phyloP scores from a whole-genome alignment of 2,888 invertebrate species.

The Diarsia brunnea region DNA sequence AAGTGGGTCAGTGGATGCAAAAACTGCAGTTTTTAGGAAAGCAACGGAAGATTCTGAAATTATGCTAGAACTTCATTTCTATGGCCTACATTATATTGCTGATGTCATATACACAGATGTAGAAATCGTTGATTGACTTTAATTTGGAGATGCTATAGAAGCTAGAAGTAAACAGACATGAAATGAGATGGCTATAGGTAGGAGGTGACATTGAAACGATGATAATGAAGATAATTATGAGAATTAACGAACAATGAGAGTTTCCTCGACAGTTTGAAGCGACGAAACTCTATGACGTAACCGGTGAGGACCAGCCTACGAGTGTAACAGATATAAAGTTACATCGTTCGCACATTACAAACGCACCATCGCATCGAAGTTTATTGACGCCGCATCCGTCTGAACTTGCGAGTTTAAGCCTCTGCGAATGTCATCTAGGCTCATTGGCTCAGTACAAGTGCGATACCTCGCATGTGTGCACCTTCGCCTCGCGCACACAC shows the following conservation, averaged over 20 bases:
- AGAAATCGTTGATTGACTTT: slow-evolving; percentile 26
- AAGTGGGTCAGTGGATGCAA: slow-evolving; percentile 62
- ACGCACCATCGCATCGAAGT: slow-evolving; percentile 78
- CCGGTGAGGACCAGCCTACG: slow-evolving; percentile 47
- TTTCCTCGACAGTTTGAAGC: slow-evolving; percentile 43
- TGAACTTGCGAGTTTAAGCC: slow-evolving; percentile 88
- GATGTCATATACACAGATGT: slow-evolving; percentile 26
- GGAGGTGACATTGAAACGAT: slow-evolving; percentile 53
- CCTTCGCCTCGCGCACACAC: slow-evolving; percentile 70
- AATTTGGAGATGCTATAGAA: slow-evolving; percentile 19
- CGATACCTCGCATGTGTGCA: slow-evolving; percentile 85
- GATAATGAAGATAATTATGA: slow-evolving; percentile 58
- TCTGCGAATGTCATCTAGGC: slow-evolving; percentile 89
- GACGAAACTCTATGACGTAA: slow-evolving; percentile 56
- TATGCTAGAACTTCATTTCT: slow-evolving; percentile 36
- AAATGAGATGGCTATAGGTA: background rate
- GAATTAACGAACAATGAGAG: slow-evolving; percentile 53
- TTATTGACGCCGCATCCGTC: slow-evolving; percentile 86
- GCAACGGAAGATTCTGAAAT: slow-evolving; percentile 24
- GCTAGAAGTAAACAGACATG: slow-evolving; percentile 1
- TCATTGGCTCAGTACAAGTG: slow-evolving; percentile 87
- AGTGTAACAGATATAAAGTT: slow-evolving; percentile 78
- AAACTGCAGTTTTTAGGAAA: slow-evolving; percentile 58
- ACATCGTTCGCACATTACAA: slow-evolving; percentile 78
- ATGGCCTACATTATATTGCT: slow-evolving; percentile 57